Evolutionary conservation across 1,140 invertebrate species (phyloP), one percentile per base, ranked within the genome.

Genomic region (Saxidomus purpurata): DNA sequence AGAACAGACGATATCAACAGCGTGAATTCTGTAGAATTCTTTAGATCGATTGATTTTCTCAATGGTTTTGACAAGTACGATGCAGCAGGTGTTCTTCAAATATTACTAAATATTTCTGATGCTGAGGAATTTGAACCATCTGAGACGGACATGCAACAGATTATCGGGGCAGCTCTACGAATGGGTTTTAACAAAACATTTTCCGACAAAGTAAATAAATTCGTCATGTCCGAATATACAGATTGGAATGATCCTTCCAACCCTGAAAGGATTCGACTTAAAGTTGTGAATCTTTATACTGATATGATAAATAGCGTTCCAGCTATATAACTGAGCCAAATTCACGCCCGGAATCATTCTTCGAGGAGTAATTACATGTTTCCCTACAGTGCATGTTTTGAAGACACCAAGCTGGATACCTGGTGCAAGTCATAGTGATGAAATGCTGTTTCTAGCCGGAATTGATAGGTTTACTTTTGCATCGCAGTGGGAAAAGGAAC

Each of bases 1-100:
- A 47, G 17, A 36, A 36, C 36, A 59, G 17, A 52, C 22, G 22
- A 28, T 22, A 19, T 17, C 31, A 63, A 34, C 28, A 11, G 40
- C 0, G 40, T 22, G 19, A 31, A 83, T 6, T 47, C 47, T 2
- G 9, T 81, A 1, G 40, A 90, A 17, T 90, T 90, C 40, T 79
- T 80, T 36, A 11, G 47, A 67, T 55, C 81, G 31, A 28, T 90
- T 15, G 77, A 90, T n/a, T 34, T 80, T 25, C 79, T 90, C 19
- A 36, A 47, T 2, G 89, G 89, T 19, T 74, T 59, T 36, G 40
- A 40, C 28, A 38, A 25, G n/a, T 34, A n/a, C 40, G 89, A 90
- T 71, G 82, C 81, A 1, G 77, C 52, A 19, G n/a, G 67, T 71
- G 19, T 25, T 3, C 31, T 38, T 17, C 47, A 63, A 36, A 25